Evolutionary conservation across 2,888 invertebrate genomes (phyloP).

Genomic region (Sisyra terminalis): DNA sequence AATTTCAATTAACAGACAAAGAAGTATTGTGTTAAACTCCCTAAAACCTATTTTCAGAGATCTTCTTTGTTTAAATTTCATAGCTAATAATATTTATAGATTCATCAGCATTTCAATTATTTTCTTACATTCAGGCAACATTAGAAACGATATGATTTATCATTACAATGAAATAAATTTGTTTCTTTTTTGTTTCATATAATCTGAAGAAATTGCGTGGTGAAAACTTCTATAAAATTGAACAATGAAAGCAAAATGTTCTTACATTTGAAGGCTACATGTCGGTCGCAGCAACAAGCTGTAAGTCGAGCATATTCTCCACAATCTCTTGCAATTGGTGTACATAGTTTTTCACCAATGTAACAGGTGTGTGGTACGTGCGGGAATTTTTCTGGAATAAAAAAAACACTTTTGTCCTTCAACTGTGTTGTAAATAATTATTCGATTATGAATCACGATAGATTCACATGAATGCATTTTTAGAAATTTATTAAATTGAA

Average conservation of each 20-base stretch:
- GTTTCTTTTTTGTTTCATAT: not conserved
- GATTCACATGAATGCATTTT: too few relatives aligned
- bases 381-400: conserved; percentile 40
- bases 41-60: too few relatives aligned
- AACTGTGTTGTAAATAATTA: not conserved
- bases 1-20: too few relatives aligned
- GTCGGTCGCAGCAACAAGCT: conserved; percentile 47
- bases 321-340: conserved; percentile 41
- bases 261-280: conserved; percentile 42
- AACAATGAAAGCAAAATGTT: conserved; percentile 11
- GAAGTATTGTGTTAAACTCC: too few relatives aligned
- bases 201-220: too few relatives aligned
- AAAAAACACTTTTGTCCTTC: conserved; percentile 9
- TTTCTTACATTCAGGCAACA: too few relatives aligned
- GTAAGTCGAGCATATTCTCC: conserved; percentile 41
- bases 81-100: too few relatives aligned
- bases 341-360: conserved; percentile 40
- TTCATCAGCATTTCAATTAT: too few relatives aligned
- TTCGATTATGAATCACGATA: not conserved
- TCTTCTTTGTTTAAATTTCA: too few relatives aligned
- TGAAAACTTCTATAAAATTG: too few relatives aligned
- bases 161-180: not conserved
- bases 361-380: conserved; percentile 54
- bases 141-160: too few relatives aligned
- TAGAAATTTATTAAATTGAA: too few relatives aligned